Base-by-base conservation (phyloP, 92 coral and sea anemone species). In the Porites rus region DNA sequence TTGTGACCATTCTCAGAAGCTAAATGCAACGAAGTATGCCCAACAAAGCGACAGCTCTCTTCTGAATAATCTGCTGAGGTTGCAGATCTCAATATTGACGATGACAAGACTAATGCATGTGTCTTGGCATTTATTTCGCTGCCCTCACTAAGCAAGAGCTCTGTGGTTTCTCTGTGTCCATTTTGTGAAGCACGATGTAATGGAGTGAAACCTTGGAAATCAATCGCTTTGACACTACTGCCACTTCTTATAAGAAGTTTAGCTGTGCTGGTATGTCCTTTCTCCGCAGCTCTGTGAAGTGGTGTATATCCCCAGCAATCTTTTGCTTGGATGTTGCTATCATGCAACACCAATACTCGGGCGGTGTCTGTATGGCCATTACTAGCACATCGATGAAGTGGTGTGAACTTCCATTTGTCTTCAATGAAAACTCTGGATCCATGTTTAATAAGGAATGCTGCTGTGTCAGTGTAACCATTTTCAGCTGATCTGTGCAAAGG, bases 251-350 rank as follows among this genome's bases (percentile, higher is more conserved):
- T 81, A n/a, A 94, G 87, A 54, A 92, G 61, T 59, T 85, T 69
- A 11, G 89, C 84, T 7, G 94, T 81, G 7, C 83, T 77, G 10
- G 80, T 69, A 78, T 92, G 93, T 1, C 98, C 98, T 18, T 92
- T 92, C 54, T 94, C 98, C 6, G 98, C 84, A n/a, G 98, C 98
- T 14, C 98, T 84, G 68, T 94, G 98, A 10, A 94, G 91, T 14
- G 98, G 89, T 0, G 95, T 92, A 81, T 92, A 94, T 20, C 98
- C 98, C 87, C 86, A 84, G 17, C 38, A 69, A 62, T 94, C 98
- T 19, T 68, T 50, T 0, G 84, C 91, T 17, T 66, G 84, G 6
- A 88, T 86, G 21, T 76, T 79, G 21, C 88, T 80, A 14, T 79
- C 83, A 62, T 85, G 76, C 59, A 84, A 25, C 14, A 94, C 74